Conservation (phyloP, 64 coral and sea anemone species). For the Cladopsammia gracilis region DNA sequence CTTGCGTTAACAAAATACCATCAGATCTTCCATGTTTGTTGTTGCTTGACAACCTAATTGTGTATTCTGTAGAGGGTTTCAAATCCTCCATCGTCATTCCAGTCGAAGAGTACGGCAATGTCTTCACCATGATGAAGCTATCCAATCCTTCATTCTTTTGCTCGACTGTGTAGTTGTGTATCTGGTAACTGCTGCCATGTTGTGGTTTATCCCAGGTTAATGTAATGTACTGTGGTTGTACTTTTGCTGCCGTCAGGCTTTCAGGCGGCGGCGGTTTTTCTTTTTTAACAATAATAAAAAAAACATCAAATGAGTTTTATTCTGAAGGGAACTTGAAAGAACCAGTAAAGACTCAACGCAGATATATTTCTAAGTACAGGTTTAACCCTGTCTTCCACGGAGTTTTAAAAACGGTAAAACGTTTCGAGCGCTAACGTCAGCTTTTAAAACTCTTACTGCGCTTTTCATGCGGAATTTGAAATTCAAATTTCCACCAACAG, state of each 20-base stretch:
- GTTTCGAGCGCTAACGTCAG: too few relatives aligned
- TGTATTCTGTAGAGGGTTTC: conserved; percentile 19
- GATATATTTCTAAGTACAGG: not conserved
- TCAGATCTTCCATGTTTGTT: conserved; percentile 12
- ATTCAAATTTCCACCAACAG: too few relatives aligned
- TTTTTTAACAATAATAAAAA: not conserved
- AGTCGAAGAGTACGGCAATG: not conserved
- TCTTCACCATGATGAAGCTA: not conserved
- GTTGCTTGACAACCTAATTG: not conserved
- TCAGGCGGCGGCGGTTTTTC: not conserved
- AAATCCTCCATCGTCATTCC: not conserved
- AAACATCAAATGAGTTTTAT: not conserved
- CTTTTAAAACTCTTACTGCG: too few relatives aligned
- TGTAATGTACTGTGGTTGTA: not conserved
- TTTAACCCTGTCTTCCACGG: too few relatives aligned
- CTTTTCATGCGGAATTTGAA: too few relatives aligned
- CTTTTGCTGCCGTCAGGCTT: not conserved
- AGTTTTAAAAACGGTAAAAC: too few relatives aligned
- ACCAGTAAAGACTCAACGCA: too few relatives aligned
- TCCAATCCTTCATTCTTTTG: not conserved
- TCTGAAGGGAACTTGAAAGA: not conserved
- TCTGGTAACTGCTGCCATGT: not conserved
- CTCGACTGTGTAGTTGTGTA: conserved; percentile 2
- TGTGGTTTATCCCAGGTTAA: not conserved
- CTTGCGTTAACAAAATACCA: not conserved